A percentile compares a stretch with the other conserved stretches of the same genome.
phyloP scores from a whole-genome alignment of 1,140 invertebrate species.

The Paraescarpia echinospica region DNA sequence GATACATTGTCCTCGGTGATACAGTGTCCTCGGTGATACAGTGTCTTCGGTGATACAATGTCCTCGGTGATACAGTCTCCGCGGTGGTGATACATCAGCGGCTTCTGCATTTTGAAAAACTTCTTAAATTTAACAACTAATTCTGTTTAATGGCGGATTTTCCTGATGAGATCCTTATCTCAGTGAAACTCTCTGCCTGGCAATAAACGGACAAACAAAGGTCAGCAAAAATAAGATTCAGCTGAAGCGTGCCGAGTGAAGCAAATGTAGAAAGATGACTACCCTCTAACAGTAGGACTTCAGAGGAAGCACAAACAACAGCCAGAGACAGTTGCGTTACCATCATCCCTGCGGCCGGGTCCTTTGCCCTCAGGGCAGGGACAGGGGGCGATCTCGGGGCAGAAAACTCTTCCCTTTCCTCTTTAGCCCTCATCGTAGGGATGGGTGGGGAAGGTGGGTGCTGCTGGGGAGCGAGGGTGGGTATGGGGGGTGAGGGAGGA shows the following conservation, averaged over 20 bases:
- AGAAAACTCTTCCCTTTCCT: constrained; percentile 35
- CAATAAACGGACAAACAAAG: background rate
- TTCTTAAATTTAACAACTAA: too few relatives aligned
- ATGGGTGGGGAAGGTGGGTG: constrained; percentile 17
- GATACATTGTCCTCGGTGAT: too few relatives aligned
- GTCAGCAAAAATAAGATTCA: background rate
- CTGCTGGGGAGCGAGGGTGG: background rate
- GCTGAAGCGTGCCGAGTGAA: background rate
- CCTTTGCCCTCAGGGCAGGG: constrained; percentile 27
- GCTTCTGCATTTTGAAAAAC: too few relatives aligned
- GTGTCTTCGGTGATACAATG: too few relatives aligned
- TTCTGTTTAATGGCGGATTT: too few relatives aligned
- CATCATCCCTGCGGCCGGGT: background rate
- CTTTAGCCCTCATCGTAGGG: constrained; percentile 18
- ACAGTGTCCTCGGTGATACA: too few relatives aligned
- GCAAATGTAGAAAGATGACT: background rate
- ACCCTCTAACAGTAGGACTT: background rate
- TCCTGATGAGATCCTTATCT: too few relatives aligned
- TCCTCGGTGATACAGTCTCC: too few relatives aligned
- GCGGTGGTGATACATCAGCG: too few relatives aligned
- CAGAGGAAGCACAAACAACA: background rate
- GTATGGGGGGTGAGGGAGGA: background rate
- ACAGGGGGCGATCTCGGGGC: constrained; percentile 37
- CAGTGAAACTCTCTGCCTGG: too few relatives aligned
- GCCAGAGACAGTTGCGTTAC: background rate